Conservation (phyloP, 2,797 vertebrate genomes). For the Sphenodon punctatus region DNA sequence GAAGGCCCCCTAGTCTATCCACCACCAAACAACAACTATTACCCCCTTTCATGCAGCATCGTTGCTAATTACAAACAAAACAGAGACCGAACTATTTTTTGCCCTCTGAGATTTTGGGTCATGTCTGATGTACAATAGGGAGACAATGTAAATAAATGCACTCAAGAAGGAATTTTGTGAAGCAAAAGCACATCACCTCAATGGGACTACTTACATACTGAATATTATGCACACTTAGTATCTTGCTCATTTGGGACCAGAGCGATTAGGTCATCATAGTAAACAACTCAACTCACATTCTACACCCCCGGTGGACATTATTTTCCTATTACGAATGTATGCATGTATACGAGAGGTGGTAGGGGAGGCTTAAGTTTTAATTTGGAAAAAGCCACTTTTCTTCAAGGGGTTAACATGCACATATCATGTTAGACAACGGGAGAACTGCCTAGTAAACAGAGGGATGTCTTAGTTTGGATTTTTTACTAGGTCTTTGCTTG, state of each 20-base stretch:
- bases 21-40: too few species aligned
- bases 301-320: conserved; percentile 32
- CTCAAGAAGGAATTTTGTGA: too few species aligned
- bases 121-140: too few species aligned
- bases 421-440: neutral
- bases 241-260: neutral
- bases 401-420: neutral
- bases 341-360: neutral
- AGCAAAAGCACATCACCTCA: too few species aligned
- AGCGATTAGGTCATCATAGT: conserved; percentile 37
- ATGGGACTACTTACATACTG: neutral
- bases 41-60: too few species aligned
- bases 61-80: too few species aligned
- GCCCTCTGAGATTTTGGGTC: too few species aligned
- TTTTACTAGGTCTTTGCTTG: conserved; percentile 1
- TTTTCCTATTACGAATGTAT: conserved; percentile 17
- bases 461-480: conserved; percentile 29
- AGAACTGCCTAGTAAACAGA: neutral
- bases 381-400: conserved; percentile 24
- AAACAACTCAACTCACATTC: conserved; percentile 28
- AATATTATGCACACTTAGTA: neutral
- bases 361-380: conserved; percentile 1
- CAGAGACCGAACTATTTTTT: too few species aligned
- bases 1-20: too few species aligned
- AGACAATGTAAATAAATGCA: too few species aligned